Evolutionary conservation across 2,797 vertebrate genomes (phyloP), one percentile per base, ranked within the genome.

Genomic region (Epinephelus coioides): DNA sequence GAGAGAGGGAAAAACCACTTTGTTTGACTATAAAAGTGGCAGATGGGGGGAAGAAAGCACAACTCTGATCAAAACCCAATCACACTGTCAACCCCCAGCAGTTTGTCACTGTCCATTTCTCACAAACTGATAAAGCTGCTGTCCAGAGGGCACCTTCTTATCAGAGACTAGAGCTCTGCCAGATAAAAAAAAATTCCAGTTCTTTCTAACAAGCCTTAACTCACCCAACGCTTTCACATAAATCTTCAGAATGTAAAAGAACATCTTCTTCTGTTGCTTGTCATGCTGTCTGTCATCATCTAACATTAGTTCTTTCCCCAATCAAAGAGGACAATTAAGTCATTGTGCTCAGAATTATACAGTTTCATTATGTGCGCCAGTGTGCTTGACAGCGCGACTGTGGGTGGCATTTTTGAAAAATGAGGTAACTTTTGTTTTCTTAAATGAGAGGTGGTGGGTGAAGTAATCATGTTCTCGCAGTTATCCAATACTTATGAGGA

Each of bases 371-470:
- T 83, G 85, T 87, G 84, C 43, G 49, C 73, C 64, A 72, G 74
- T 67, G 60, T 60, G 30, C 64, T 75, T 76, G 69, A 83, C 77
- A 73, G 82, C 53, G 4, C n/a, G 46, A 46, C 73, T 74, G 82
- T 89, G 86, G 89, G 90, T 84, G 89, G 85, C 63, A 74, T 84
- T 87, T 83, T 76, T 82, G 68, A 87, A 70, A 81, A 82, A 78
- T 81, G 43, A 84, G 69, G 59, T 85, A 90, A 89, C 81, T 89
- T 92, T 88, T 88, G 73, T 85, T 85, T 85, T 82, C 76, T 67
- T 82, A 76, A 89, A 88, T 83, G 65, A 84, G 84, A 82, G 68
- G 49, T 68, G 69, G 40, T 76, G 76, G 51, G 69, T 75, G 78
- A 84, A 82, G 74, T 73, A 76, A 80, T 87, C 64, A 34, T 80